phyloP scores from a whole-genome alignment of 2,113 vertebrate genomes.

The Cephalophus harveyi region DNA sequence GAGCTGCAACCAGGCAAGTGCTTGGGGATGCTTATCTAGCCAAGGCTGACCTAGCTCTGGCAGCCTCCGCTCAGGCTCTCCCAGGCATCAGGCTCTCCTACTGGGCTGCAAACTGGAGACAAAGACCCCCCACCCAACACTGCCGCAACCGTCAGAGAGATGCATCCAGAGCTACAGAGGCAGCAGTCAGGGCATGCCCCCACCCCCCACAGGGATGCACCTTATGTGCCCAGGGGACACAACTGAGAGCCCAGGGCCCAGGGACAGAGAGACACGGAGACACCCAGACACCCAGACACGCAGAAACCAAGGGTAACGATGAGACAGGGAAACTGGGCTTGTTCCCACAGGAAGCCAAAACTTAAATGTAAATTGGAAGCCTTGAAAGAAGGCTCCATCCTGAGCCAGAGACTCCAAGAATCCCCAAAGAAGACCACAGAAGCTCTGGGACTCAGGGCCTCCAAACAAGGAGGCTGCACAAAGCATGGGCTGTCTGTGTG shows the following conservation, averaged over 20 bases:
- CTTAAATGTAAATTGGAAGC: constrained; percentile 1
- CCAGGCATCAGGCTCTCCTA: not conserved
- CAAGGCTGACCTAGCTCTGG: not conserved
- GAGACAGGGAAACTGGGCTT: not conserved
- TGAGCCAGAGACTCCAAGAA: not conserved
- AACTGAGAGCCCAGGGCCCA: not conserved
- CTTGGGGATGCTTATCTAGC: not conserved
- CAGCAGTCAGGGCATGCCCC: not conserved
- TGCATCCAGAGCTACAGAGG: not conserved
- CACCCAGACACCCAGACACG: no score
- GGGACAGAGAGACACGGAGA: not conserved
- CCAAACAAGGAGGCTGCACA: not conserved
- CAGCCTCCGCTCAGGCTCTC: not conserved
- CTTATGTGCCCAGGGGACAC: rapidly evolving
- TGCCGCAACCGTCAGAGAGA: rapidly evolving
- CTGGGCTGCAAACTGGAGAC: not conserved
- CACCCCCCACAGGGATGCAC: no score
- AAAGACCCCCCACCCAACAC: rapidly evolving
- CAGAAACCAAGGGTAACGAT: not conserved
- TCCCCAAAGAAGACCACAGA: not conserved
- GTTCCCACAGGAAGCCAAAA: not conserved
- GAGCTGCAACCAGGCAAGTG: rapidly evolving
- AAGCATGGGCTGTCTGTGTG: rapidly evolving
- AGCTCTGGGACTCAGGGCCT: not conserved
- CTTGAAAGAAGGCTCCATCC: not conserved